Base-by-base conservation (phyloP, 1,140 invertebrate genomes). In the Achroia grisella region DNA sequence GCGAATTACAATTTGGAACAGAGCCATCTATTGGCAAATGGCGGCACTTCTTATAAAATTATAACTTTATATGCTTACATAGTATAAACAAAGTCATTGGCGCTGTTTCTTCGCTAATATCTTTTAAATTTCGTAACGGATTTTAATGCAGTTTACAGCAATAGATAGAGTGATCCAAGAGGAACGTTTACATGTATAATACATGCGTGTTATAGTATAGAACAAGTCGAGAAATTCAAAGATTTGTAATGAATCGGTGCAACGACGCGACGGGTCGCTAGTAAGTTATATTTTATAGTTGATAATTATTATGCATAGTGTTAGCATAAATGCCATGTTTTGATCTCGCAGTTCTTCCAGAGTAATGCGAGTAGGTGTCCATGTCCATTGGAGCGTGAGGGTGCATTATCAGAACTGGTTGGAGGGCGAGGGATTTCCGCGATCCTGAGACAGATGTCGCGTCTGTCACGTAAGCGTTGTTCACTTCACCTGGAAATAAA, bases 401-500 rank as follows among this genome's bases (percentile, higher is more conserved):
- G 23, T 92, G 93, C 79, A 95, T 93, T 54, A 94, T 71, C 35
- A 96, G 81, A 0, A 97, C 94, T 4, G 95, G 95, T 81, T 96
- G 94, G 10, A 97, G 84, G 46, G 94, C 94, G 9, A 95, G 82
- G 0, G 94, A 95, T 73, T 96, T 96, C 40, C 94, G 83, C 0
- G 94, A 95, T 0, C 94, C 94, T 4, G 92, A 91, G 11, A 95
- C 88, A 33, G 93, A 95, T 44, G 93, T 91, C 2, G 90, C 91
- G 76, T 96, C 95, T 1, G 88, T 89, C 37, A 96, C 90, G 71
- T 93, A 97, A 2, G 90, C 93, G 52, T 92, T 91, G 80, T 97
- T 96, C 40, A 96, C 92, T 88, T 96, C 94, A 51, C 94, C 95
- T 96, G 73, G 32, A 88, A 87, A 55, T 2, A 33, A 39, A 41